phyloP scores from a whole-genome alignment of 2,888 invertebrate genomes.

The Dryocosmus kuriphilus region DNA sequence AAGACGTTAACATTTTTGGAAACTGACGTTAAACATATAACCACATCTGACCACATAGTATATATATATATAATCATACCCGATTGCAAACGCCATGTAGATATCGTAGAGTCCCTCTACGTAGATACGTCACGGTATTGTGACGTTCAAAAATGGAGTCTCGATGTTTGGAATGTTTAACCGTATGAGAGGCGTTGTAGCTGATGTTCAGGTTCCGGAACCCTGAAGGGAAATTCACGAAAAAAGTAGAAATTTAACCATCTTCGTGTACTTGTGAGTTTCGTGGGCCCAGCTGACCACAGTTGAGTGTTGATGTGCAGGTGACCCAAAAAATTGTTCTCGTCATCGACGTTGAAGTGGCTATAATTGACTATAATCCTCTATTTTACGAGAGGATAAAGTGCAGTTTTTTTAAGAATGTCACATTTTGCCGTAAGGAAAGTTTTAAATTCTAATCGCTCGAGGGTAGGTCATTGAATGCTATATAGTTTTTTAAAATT shows the following conservation, averaged over 20 bases:
- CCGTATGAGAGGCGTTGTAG: neutral
- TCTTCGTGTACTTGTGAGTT: neutral
- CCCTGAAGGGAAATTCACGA: neutral
- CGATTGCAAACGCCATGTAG: neutral
- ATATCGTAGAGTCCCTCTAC: no score
- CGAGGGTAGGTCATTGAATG: neutral
- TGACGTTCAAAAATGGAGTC: neutral
- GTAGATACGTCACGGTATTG: neutral
- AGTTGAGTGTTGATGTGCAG: no score
- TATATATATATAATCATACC: no score
- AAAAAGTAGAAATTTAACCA: neutral
- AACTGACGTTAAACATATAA: slow-evolving; percentile 1
- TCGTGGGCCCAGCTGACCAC: no score
- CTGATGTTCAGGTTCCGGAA: neutral
- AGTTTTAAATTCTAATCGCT: slow-evolving; percentile 6
- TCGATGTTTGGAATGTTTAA: neutral
- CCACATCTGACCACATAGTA: no score
- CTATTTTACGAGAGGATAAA: neutral
- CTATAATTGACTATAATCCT: no score
- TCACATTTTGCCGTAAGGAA: slow-evolving; percentile 12
- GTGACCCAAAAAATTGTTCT: no score
- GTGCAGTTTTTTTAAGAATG: neutral
- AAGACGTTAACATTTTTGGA: neutral
- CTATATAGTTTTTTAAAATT: neutral
- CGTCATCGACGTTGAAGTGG: no score